These are phyloP conservation scores for Babyrousa celebensis DNA, from an alignment of 2,797 vertebrate genomes.

Conservation along the genomic window DNA sequence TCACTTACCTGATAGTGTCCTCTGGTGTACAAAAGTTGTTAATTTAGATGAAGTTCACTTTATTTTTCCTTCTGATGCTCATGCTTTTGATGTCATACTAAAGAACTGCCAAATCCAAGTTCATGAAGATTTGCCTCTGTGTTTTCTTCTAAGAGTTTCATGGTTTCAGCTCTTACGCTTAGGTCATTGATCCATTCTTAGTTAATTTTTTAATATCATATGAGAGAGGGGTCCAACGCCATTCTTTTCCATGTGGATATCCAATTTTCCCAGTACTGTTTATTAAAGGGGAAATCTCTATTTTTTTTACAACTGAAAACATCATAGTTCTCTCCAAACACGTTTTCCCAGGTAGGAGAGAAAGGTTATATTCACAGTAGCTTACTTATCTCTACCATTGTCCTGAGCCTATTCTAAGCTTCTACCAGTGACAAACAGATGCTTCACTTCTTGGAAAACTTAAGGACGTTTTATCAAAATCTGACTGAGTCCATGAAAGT, in stretches of 20 bases:
- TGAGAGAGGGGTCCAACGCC: background rate
- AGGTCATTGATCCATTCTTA: background rate
- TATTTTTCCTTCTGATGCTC: slow-evolving; percentile 1
- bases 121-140: background rate
- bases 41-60: slow-evolving; percentile 4
- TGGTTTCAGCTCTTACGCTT: background rate
- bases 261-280: background rate
- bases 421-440: background rate
- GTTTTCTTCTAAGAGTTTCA: slow-evolving; percentile 1
- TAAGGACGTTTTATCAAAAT: slow-evolving; percentile 23
- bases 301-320: background rate
- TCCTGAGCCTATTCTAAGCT: background rate
- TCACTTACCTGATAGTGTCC: background rate
- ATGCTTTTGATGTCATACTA: background rate
- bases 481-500: background rate
- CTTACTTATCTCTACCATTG: background rate
- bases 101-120: background rate
- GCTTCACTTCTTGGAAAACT: background rate
- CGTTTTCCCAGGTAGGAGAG: background rate
- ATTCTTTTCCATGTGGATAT: background rate
- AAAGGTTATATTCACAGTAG: background rate
- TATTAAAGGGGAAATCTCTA: slow-evolving; percentile 25
- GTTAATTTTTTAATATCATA: slow-evolving; percentile 1
- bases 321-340: background rate
- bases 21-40: background rate